Base-by-base conservation (phyloP, 1,140 invertebrate genomes). In the Caenorhabditis brenneri region DNA sequence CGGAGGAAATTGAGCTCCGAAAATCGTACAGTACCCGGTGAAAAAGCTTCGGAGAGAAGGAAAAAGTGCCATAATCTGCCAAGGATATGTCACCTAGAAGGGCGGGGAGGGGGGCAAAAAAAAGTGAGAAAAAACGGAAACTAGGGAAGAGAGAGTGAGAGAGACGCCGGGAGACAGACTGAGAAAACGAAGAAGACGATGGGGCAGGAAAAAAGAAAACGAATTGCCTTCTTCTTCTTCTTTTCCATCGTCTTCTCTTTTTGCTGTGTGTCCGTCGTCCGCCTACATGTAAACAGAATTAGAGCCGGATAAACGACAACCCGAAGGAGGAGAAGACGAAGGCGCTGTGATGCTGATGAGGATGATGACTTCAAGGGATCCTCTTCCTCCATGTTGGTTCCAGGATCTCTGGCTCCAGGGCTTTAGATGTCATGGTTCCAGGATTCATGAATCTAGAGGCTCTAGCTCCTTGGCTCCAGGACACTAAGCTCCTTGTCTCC, bases 281-380 rank as follows among this genome's bases (percentile, higher is more conserved):
- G 36, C 65, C 65, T 74, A 74, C 65, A 74, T 74, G 65, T 74
- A 74, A 74, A 74, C 65, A 74, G 65, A 74, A 74, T 74, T 74
- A 74, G 65, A 74, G 65, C 65, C 65, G 65, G 65, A 74, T 74
- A 74, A 74, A 74, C 65, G 65, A 74, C 65, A 74, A 74, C 65
- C n/a, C 36, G 65, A 74, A 19, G 2, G n/a, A 65, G 19, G 58
- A 36, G 36, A 74, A 39, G 36, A 42, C 42, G 65, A 42, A 42
- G 33, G 36, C 33, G 60, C n/a, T n/a, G n/a, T n/a, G n/a, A n/a
- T 7, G 65, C 36, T 22, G 65, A 39, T n/a, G 7, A 39, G n/a
- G 24, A 74, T 42, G 46, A 74, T 19, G 10, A 46, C 6, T 10
- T 7, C 6, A n/a, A 31, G 15, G 29, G 16, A 65, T 33, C 10